Base-by-base conservation (phyloP, 2,797 vertebrate genomes). In the Etheostoma perlongum region DNA sequence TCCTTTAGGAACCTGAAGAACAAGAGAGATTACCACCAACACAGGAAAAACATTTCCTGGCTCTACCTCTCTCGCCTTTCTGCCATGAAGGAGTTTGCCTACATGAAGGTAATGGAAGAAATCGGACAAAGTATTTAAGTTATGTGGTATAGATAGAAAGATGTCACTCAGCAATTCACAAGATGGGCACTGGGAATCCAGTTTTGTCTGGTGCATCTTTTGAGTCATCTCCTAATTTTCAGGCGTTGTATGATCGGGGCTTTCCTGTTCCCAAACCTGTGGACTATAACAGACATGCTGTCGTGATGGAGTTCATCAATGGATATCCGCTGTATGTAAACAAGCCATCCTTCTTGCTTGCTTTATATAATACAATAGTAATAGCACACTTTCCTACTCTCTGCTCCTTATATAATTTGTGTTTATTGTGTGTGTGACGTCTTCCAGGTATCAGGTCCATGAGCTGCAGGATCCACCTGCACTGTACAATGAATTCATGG, bases 21-120 rank as follows among this genome's bases (percentile, higher is more conserved):
- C 85, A 99, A 99, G 67, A 96, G 98, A n/a, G 98, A 99, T 93
- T 99, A 99, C 86, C 98, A 99, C 93, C 96, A 98, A 81, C 97
- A 99, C 89, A 95, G 98, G 46, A 94, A 94, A 67, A 98, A 95
- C 71, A 95, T 99, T 93, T 99, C 98, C 13, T 99, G 98, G 98
- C 96, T 99, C 18, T 99, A 99, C 82, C 95, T 99, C 40, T 99
- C 98, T 51, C 96, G 98, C 33, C 96, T 99, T 58, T 97, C 98
- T 76, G 98, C 98, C 59, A 97, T 96, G 97, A 99, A 99, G 73
- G 98, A 99, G 91, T 99, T 95, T 92, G 98, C 97, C 11, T 99
- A 98, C 83, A 99, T 99, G 98, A 99, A 99, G 96, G 98, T 98
- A 95, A 81, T 6, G 6, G 8, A 57, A 21, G n/a, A 68, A 69